Base-by-base conservation (phyloP, 2,888 invertebrate species). In the Smittia aterrima region DNA sequence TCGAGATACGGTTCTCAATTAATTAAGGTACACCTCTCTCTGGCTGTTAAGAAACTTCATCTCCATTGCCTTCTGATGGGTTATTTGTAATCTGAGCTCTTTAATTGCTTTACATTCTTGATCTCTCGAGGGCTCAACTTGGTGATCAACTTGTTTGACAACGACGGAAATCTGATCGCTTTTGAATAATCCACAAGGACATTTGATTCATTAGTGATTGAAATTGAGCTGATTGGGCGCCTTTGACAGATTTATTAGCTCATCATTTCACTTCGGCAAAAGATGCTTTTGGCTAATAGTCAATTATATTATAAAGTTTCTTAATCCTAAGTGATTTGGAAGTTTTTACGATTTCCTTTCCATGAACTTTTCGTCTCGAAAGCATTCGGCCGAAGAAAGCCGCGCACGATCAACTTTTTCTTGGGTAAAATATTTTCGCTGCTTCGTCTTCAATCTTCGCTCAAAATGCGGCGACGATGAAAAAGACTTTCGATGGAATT, bases 321-420 rank as follows among this genome's bases (percentile, higher is more conserved):
- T 18, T 58, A 58, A 58, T 58, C 58, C 58, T 58, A 22, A 58
- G 24, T 58, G 24, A 58, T 20, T 58, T 1, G 20, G 58, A 58
- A 22, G 24, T 58, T 64, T 64, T 64, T 58, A 64, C 64, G 64
- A 27, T 64, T 64, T 64, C 64, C 64, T 64, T 25, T 64, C 24
- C 18, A n/a, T n/a, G n/a, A n/a, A n/a, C n/a, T n/a, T n/a, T n/a
- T n/a, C n/a, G 7, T 58, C 7, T 22, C 22, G 9, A 58, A 58
- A 58, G 27, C 13, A 27, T 24, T 64, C 27, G 64, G 24, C n/a
- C n/a, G 16, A 11, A 64, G 64, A 64, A 64, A 27, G 64, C 64
- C 64, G 64, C 64, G 25, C 25, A 27, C 64, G 64, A 25, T 64
- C 64, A 18, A n/a, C 11, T 47, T 2, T 47, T 47, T 47, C 18